Conservation (phyloP, 1,140 invertebrate genomes). For the Drosophila pruinosa region DNA sequence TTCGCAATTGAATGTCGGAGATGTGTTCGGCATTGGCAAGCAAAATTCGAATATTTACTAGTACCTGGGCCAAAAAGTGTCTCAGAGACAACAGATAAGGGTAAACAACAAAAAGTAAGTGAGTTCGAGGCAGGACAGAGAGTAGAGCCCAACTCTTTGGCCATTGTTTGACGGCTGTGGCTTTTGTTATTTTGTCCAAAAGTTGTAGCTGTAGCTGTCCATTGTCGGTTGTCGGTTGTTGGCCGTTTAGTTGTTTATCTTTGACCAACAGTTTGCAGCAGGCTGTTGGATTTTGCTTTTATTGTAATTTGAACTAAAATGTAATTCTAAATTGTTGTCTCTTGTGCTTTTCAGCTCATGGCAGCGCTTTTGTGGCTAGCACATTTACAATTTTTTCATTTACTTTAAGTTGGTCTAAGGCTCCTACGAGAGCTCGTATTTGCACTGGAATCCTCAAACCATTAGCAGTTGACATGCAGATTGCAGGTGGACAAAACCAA, state of each 20-base stretch:
- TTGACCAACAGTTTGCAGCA: constrained; percentile 28
- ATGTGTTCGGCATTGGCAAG: constrained; percentile 30
- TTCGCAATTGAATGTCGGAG: constrained; percentile 36
- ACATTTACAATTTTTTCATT: constrained; percentile 25
- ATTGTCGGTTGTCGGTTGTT: constrained; percentile 3
- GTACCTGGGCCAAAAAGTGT: constrained; percentile 27
- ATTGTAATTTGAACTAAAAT: constrained; percentile 53
- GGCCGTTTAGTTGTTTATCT: constrained; percentile 37
- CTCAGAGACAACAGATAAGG: constrained; percentile 12
- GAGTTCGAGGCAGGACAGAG: background rate
- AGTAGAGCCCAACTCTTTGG: constrained; percentile 19
- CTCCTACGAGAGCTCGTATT: background rate
- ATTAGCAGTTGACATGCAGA: constrained; percentile 28
- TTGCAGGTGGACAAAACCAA: background rate
- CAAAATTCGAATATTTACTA: constrained; percentile 23
- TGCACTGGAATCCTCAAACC: background rate
- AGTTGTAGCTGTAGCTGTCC: constrained; percentile 24
- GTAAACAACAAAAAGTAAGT: background rate
- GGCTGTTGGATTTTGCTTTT: constrained; percentile 16
- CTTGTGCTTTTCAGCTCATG: constrained; percentile 21
- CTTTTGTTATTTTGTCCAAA: constrained; percentile 45
- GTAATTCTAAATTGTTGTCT: constrained; percentile 25
- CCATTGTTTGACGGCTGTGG: constrained; percentile 51
- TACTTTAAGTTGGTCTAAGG: constrained; percentile 2
- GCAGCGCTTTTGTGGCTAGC: constrained; percentile 28